Evolutionary conservation across 1,140 invertebrate species (phyloP).

Genomic region (Trypoxylus dichotomus): DNA sequence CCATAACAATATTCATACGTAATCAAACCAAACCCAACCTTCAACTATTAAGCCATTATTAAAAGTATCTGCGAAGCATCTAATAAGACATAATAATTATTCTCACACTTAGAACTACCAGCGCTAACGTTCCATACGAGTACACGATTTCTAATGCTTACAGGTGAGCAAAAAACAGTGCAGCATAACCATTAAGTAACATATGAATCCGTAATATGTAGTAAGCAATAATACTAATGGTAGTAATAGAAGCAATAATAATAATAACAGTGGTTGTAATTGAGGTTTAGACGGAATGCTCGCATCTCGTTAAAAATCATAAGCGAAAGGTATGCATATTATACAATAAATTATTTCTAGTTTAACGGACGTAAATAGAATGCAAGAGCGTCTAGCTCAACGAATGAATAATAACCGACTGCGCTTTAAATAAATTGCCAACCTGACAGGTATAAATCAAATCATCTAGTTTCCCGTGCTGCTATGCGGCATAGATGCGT

Average conservation of each 20-base stretch:
- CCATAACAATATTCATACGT: too few relatives aligned
- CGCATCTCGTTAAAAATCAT: background rate
- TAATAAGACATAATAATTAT: too few relatives aligned
- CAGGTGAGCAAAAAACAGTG: too few relatives aligned
- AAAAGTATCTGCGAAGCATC: too few relatives aligned
- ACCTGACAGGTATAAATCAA: constrained; percentile 6
- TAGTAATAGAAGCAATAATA: background rate
- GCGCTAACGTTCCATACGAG: too few relatives aligned
- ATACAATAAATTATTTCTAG: background rate
- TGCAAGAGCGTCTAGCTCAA: background rate
- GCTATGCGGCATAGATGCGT: too few relatives aligned
- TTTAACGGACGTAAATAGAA: background rate
- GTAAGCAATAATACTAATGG: background rate
- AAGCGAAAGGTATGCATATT: background rate
- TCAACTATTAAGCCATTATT: too few relatives aligned
- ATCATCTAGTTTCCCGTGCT: background rate
- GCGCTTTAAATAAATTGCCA: constrained; percentile 3
- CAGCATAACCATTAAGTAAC: background rate
- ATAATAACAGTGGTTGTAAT: background rate
- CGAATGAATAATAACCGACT: background rate
- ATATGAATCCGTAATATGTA: background rate
- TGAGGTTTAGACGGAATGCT: background rate
- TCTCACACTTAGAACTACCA: too few relatives aligned
- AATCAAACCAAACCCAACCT: too few relatives aligned
- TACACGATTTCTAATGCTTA: too few relatives aligned